phyloP scores from a whole-genome alignment of 2,797 vertebrate species.

The Xiphorhynchus erythropygius region DNA sequence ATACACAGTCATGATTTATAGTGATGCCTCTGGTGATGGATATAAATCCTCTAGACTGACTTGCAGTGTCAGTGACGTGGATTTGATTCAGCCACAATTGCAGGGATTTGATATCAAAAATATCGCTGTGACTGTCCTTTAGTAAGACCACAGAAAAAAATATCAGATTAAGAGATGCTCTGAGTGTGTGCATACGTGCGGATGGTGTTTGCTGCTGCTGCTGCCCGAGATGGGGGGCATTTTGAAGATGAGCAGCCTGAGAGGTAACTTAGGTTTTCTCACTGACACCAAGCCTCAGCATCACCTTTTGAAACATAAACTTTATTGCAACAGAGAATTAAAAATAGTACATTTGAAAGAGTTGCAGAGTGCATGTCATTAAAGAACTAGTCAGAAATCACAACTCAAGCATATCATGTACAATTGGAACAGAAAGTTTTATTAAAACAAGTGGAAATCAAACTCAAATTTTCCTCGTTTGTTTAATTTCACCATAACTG shows the following conservation, averaged over 20 bases:
- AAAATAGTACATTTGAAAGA: conserved; percentile 81
- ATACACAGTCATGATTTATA: not conserved
- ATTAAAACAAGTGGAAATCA: conserved; percentile 77
- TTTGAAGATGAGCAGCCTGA: not conserved
- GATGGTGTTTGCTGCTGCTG: not conserved
- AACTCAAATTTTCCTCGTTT: conserved; percentile 59
- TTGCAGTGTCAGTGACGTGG: accelerated
- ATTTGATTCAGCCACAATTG: not conserved
- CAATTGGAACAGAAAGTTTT: conserved; percentile 79
- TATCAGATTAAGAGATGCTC: accelerated
- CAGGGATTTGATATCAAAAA: not conserved
- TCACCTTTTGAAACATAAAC: conserved; percentile 80
- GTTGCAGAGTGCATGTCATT: conserved; percentile 23
- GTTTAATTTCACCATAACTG: conserved; percentile 75
- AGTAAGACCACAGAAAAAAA: not conserved
- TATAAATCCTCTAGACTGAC: not conserved
- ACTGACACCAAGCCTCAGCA: conserved; percentile 46
- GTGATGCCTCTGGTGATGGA: not conserved
- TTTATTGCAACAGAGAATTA: conserved; percentile 88
- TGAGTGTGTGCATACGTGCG: not conserved
- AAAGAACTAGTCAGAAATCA: conserved; percentile 72
- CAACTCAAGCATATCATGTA: conserved; percentile 72
- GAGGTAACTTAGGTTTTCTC: not conserved
- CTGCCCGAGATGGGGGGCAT: not conserved
- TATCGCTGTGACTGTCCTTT: not conserved